Conservation (phyloP, 92 coral and sea anemone species). For the Nematostella vectensis region DNA sequence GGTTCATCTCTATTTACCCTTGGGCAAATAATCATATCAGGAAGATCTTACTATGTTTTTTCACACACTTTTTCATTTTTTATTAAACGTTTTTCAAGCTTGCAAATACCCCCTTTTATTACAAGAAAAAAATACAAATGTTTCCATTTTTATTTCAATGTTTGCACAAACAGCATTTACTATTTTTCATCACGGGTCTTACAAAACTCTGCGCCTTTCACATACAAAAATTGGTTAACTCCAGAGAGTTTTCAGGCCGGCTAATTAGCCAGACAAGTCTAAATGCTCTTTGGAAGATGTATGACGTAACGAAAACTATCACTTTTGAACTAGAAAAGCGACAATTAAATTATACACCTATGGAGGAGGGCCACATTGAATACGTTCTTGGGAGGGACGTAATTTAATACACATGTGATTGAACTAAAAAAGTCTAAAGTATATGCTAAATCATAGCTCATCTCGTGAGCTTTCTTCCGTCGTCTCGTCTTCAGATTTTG, state of each 20-base stretch:
- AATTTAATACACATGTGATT: background rate
- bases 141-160: background rate
- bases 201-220: background rate
- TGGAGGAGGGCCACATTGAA: background rate
- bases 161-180: background rate
- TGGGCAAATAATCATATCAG: too few relatives aligned
- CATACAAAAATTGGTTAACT: background rate
- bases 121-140: background rate
- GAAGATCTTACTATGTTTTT: too few relatives aligned
- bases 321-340: background rate
- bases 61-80: too few relatives aligned
- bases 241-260: background rate
- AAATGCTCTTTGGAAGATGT: too few relatives aligned
- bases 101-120: background rate
- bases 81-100: too few relatives aligned
- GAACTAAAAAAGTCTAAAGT: slow-evolving; percentile 15
- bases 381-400: background rate
- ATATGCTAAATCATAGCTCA: slow-evolving; percentile 55
- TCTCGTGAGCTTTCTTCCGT: slow-evolving; percentile 70
- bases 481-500: slow-evolving; percentile 44
- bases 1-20: too few relatives aligned
- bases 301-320: background rate
- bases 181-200: background rate
- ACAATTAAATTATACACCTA: background rate
- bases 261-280: background rate